Evolutionary conservation across 2,888 invertebrate species (phyloP).

Genomic region (Drosophila phalerata): DNA sequence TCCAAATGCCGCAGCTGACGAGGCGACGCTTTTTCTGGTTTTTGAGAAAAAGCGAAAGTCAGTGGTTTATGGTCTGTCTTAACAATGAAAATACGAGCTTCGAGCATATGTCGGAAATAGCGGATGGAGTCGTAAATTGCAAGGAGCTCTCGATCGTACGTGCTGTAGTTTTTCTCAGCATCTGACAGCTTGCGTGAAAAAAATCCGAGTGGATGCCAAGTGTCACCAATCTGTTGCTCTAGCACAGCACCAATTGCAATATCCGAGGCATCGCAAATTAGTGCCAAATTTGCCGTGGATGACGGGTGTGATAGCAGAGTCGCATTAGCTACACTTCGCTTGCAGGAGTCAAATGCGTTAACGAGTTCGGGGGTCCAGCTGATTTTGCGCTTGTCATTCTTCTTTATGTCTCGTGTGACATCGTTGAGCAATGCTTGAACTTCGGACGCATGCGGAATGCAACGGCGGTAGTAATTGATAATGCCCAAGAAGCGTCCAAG

Average conservation of each 20-base stretch:
- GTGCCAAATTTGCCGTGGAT: not conserved
- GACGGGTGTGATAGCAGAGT: not conserved
- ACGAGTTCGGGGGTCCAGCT: not conserved
- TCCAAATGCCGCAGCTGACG: conserved; percentile 2
- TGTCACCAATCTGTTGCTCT: too few species aligned
- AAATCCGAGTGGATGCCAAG: conserved; percentile 3
- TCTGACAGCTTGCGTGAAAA: not conserved
- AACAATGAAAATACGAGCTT: not conserved
- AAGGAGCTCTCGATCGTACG: conserved; percentile 9
- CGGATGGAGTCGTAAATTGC: conserved; percentile 3
- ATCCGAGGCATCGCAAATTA: not conserved
- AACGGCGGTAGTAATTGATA: not conserved
- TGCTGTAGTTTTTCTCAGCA: conserved; percentile 8
- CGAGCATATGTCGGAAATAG: conserved; percentile 5
- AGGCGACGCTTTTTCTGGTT: not conserved
- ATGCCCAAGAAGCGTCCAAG: not conserved
- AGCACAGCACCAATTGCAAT: not conserved
- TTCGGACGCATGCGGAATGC: not conserved
- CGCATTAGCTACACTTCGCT: not conserved
- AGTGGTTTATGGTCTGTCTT: conserved; percentile 2
- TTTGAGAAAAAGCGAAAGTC: not conserved
- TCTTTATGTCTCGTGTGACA: not conserved
- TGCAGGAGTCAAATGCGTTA: not conserved
- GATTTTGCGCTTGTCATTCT: not conserved
- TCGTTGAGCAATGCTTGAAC: not conserved